phyloP scores from a whole-genome alignment of 2,113 vertebrate genomes.

The Cepphus grylle region DNA sequence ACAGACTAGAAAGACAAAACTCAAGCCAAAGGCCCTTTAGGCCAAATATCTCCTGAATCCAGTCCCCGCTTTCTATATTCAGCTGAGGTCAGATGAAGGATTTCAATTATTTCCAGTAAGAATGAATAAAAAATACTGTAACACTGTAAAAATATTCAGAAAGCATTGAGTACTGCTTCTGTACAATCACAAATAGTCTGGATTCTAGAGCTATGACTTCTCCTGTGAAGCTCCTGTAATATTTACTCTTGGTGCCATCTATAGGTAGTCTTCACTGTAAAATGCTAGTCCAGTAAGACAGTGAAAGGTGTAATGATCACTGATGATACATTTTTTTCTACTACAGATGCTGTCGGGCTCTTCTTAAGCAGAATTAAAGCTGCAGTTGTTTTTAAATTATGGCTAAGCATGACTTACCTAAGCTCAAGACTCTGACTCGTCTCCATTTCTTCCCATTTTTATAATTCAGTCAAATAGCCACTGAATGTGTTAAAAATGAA shows the following conservation, averaged over 20 bases:
- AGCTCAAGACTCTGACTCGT: not conserved
- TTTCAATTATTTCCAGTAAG: not conserved
- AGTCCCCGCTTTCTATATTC: not conserved
- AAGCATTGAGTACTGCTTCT: not conserved
- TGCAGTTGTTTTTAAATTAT: not conserved
- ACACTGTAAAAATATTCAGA: not conserved
- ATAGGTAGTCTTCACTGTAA: not conserved
- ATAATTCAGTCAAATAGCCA: not conserved
- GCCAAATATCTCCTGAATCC: not conserved
- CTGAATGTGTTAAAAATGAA: not conserved
- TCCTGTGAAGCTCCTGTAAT: not conserved
- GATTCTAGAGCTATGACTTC: not conserved
- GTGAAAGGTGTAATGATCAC: not conserved
- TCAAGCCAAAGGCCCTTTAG: not conserved
- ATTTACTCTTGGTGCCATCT: slow-evolving; percentile 40
- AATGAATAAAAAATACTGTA: not conserved
- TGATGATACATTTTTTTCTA: not conserved
- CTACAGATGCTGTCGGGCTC: not conserved
- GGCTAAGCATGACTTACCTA: not conserved
- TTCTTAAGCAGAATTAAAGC: not conserved
- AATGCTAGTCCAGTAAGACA: not conserved
- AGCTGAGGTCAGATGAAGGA: not conserved
- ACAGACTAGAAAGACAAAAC: not conserved
- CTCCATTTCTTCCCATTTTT: not conserved
- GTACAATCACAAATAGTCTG: not conserved